phyloP scores from a whole-genome alignment of 2,113 vertebrate genomes.

The Acanthisitta chloris region DNA sequence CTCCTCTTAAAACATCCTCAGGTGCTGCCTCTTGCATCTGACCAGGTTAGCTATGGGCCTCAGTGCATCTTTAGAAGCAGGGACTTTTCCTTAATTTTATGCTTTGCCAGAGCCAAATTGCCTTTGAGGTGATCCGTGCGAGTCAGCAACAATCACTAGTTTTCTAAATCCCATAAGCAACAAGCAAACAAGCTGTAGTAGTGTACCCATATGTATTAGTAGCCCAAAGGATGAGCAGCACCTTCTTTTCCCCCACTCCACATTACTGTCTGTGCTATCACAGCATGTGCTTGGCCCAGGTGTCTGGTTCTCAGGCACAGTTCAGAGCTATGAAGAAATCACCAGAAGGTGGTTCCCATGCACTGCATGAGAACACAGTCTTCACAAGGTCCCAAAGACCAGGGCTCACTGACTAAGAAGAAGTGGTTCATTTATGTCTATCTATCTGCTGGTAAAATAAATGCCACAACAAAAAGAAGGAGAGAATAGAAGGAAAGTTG shows the following conservation, averaged over 20 bases:
- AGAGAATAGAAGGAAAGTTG: not conserved
- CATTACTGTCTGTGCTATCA: not conserved
- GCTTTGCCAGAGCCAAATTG: not conserved
- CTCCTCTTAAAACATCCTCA: not conserved
- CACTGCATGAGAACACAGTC: accelerated
- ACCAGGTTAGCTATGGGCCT: not conserved
- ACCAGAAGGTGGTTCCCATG: not conserved
- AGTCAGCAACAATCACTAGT: not conserved
- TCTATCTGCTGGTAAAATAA: not conserved
- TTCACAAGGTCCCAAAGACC: not conserved
- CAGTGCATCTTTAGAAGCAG: not conserved
- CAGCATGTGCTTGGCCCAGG: accelerated
- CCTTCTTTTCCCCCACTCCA: not conserved
- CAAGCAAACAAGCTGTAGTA: not conserved
- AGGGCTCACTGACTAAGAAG: accelerated
- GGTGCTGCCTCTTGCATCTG: not conserved
- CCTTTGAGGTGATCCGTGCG: not conserved
- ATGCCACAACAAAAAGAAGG: not conserved
- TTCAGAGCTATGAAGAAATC: not conserved
- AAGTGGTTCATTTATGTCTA: not conserved
- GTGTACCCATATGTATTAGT: not conserved
- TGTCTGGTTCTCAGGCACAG: accelerated
- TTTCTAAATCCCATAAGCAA: not conserved
- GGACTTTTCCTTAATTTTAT: not conserved
- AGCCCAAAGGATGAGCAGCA: not conserved